A percentile compares a stretch with the other conserved stretches of the same genome.
Evolutionary conservation across 2,888 invertebrate species (phyloP).

Genomic region (Iphiclides podalirius): DNA sequence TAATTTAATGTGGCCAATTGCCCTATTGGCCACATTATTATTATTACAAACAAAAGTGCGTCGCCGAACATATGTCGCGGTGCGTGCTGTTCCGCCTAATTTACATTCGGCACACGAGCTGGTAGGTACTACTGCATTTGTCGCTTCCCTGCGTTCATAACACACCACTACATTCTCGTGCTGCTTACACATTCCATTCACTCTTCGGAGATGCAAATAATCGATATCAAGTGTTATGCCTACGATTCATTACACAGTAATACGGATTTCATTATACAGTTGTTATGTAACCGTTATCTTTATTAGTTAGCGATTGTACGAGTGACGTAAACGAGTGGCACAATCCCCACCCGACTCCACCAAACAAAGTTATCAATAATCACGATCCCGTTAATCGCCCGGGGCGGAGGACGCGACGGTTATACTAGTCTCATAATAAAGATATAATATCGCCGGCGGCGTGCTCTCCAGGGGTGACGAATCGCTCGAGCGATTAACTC

Average conservation of each 20-base stretch:
- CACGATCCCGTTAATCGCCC: conserved; percentile 68
- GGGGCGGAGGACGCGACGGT: conserved; percentile 52
- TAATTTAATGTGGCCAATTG: no score
- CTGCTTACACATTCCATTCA: no score
- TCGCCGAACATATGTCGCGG: conserved; percentile 66
- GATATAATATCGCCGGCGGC: conserved; percentile 75
- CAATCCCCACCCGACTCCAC: conserved; percentile 30
- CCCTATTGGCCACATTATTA: no score
- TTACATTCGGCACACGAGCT: conserved; percentile 63
- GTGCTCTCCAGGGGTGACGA: conserved; percentile 76
- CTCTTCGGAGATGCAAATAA: no score
- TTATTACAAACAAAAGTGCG: conserved; percentile 60
- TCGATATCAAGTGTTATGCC: no score
- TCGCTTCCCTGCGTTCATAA: conserved; percentile 71
- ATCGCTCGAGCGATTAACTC: conserved; percentile 79
- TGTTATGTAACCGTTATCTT: no score
- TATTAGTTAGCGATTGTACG: no score
- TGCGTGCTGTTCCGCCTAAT: conserved; percentile 63
- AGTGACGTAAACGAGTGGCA: no score
- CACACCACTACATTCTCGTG: no score
- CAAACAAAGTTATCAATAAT: conserved; percentile 75
- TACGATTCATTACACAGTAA: no score
- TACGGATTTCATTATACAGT: no score
- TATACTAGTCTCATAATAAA: conserved; percentile 72
- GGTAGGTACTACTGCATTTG: conserved; percentile 66